Percentiles rank a stretch among this genome's conserved stretches.
Conservation (phyloP, 2,888 invertebrate species). For the Folsomia candida region DNA sequence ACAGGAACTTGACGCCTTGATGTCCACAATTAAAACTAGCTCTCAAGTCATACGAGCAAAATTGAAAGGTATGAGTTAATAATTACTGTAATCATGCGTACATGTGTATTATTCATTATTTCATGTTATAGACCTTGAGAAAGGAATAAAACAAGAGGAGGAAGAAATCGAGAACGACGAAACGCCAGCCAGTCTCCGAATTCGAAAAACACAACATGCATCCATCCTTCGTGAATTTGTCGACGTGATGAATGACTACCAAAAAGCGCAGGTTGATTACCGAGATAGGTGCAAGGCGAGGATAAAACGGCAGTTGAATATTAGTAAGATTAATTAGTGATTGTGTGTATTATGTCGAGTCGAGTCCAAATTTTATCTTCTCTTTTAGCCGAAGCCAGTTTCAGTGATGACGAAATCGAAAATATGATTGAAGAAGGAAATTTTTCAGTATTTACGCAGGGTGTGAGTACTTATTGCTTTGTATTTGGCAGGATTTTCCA, state of each 20-base stretch:
- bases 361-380: neutral
- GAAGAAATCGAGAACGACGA: slow-evolving; percentile 43
- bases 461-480: slow-evolving; percentile 52
- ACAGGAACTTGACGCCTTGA: slow-evolving; percentile 62
- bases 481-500: no score
- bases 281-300: slow-evolving; percentile 61
- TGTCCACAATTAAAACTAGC: slow-evolving; percentile 59
- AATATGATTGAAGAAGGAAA: slow-evolving; percentile 99
- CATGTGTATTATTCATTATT: neutral
- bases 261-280: slow-evolving; percentile 62
- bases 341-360: neutral
- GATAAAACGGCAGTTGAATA: slow-evolving; percentile 61
- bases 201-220: slow-evolving; percentile 57
- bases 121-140: slow-evolving; percentile 54
- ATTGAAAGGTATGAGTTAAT: slow-evolving; percentile 55
- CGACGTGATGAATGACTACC: slow-evolving; percentile 62
- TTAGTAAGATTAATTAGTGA: slow-evolving; percentile 58
- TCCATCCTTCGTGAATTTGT: slow-evolving; percentile 61
- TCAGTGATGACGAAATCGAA: slow-evolving; percentile 96
- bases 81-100: neutral
- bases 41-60: slow-evolving; percentile 60
- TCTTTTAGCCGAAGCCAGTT: slow-evolving; percentile 71
- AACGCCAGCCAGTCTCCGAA: slow-evolving; percentile 51
- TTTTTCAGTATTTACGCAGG: slow-evolving; percentile 97
- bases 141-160: slow-evolving; percentile 55